Base-by-base conservation (phyloP, 1,140 invertebrate species). In the Spodoptera litura region DNA sequence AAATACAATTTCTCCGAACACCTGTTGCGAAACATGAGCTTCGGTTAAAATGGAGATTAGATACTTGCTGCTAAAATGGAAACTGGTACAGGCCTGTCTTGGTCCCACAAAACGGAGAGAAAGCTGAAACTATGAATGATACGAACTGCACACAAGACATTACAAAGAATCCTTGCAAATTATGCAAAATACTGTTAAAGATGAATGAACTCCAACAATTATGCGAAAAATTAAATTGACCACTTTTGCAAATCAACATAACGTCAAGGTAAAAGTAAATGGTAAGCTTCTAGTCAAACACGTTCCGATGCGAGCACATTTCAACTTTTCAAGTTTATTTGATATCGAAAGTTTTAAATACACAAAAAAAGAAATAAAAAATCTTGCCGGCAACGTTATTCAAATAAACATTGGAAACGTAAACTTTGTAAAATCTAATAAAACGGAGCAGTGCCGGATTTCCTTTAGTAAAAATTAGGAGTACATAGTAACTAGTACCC, bases 21-120 rank as follows among this genome's bases (percentile, higher is more conserved):
- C 52, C 52, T 38, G 68, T 38, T 38, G 9, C 68, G 55, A 71
- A 55, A 71, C 52, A 20, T 35, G 31, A n/a, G 25, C 52, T 11
- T 27, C 68, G n/a, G 52, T 71, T 70, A 56, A 53, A 55, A 71
- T 71, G 68, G 52, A 71, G 68, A 71, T 71, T 71, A 71, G 68
- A 38, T 71, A 71, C 52, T 71, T 20, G 31, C 2, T 71, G 52
- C 68, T 71, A 71, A 71, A 71, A 71, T 71, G 68, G 68, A 71
- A 71, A 71, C 68, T 71, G 56, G 68, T 56, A 71, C 52, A 25
- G 44, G 52, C 52, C 31, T 55, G 68, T 56, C 68, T 55, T 11
- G 52, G 66, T 53, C 66, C 25, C 55, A 71, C 68, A 38, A 56
- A 56, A 56, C n/a, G 52, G 31, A 56, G 68, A 56, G 68, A 71